A percentile compares a stretch with the other conserved stretches of the same genome.
Conservation (phyloP, 2,888 invertebrate species). For the Caprella mutica region DNA sequence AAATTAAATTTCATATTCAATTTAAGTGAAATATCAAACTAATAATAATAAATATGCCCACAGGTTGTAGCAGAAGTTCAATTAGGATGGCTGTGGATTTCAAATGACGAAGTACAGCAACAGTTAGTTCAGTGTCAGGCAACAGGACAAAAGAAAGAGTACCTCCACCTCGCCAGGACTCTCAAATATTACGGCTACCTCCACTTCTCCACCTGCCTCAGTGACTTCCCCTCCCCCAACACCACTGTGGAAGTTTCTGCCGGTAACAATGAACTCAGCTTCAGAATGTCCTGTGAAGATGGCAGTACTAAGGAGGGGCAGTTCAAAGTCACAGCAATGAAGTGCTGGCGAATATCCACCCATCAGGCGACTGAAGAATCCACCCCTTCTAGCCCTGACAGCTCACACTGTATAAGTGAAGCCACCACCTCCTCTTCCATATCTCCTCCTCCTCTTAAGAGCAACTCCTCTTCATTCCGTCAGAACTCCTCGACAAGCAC, state of each 20-base stretch:
- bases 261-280: slow-evolving; percentile 72
- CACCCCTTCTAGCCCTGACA: neutral
- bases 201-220: slow-evolving; percentile 59
- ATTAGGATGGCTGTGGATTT: slow-evolving; percentile 68
- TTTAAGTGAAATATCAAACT: too few species aligned
- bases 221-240: slow-evolving; percentile 62
- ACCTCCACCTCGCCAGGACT: slow-evolving; percentile 68
- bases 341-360: slow-evolving; percentile 92
- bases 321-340: slow-evolving; percentile 90
- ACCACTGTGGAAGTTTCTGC: slow-evolving; percentile 62
- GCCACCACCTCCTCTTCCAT: too few species aligned
- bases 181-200: slow-evolving; percentile 82
- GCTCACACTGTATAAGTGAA: too few species aligned
- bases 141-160: slow-evolving; percentile 73
- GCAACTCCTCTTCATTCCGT: too few species aligned
- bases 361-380: slow-evolving; percentile 54
- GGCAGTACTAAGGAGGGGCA: slow-evolving; percentile 56
- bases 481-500: slow-evolving; percentile 13
- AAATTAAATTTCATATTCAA: too few species aligned
- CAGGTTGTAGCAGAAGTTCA: slow-evolving; percentile 75
- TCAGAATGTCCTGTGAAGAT: slow-evolving; percentile 40
- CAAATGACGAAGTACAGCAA: slow-evolving; percentile 54
- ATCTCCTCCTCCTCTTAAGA: too few species aligned
- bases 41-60: too few species aligned
- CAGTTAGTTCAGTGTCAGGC: slow-evolving; percentile 60